Percentiles rank a stretch among this genome's conserved stretches.
Evolutionary conservation across 2,797 vertebrate genomes (phyloP).

Genomic region (Urosaurus nigricauda): DNA sequence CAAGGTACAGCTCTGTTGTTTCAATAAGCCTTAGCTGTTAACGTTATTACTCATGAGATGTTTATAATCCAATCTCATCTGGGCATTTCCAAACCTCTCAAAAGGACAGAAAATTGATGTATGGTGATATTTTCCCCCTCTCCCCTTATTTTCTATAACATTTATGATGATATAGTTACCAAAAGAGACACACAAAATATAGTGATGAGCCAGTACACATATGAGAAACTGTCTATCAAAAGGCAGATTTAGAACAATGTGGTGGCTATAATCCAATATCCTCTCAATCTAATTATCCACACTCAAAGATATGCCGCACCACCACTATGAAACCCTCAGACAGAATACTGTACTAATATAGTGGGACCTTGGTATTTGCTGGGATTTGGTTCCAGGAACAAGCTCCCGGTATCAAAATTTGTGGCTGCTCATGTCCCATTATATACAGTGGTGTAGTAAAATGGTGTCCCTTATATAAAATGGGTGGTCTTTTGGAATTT

Average conservation of each 20-base stretch:
- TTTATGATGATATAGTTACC: background rate
- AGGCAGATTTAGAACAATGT: background rate
- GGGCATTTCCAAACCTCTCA: background rate
- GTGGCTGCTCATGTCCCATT: too few relatives aligned
- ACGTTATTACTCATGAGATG: background rate
- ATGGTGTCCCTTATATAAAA: too few relatives aligned
- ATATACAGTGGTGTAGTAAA: too few relatives aligned
- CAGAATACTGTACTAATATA: too few relatives aligned
- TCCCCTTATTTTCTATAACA: background rate
- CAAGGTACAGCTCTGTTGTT: background rate
- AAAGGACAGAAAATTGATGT: background rate
- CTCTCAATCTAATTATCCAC: too few relatives aligned
- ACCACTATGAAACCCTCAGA: too few relatives aligned
- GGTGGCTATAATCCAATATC: too few relatives aligned
- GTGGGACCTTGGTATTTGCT: too few relatives aligned
- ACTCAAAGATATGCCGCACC: background rate
- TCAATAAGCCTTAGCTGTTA: background rate
- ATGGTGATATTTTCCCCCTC: background rate
- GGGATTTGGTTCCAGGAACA: too few relatives aligned
- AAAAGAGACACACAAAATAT: background rate
- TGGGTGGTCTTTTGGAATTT: too few relatives aligned
- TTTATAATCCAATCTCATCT: conserved; percentile 9
- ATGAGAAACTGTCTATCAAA: background rate
- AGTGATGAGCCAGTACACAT: background rate
- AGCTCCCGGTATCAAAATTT: too few relatives aligned